A percentile compares a stretch with the other conserved stretches of the same genome.
Conservation (phyloP, 2,113 vertebrate species). For the Nycticorax nycticorax region DNA sequence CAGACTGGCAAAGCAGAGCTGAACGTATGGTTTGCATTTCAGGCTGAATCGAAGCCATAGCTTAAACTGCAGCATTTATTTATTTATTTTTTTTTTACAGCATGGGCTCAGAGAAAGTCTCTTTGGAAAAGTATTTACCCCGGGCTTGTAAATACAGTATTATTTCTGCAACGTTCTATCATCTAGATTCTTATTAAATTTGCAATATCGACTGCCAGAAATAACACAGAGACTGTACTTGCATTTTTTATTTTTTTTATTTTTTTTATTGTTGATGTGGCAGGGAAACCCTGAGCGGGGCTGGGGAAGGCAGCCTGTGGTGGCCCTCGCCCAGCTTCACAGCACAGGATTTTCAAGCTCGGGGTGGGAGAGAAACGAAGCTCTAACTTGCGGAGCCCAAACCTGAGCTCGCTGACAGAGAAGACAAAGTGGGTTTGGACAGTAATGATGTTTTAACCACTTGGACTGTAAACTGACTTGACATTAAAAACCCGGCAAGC, state of each 20-base stretch:
- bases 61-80: background rate
- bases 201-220: background rate
- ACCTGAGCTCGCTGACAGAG: background rate
- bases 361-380: background rate
- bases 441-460: background rate
- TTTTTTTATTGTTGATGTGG: constrained; percentile 23
- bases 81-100: background rate
- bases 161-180: background rate
- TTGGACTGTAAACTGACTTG: background rate
- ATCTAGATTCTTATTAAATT: background rate
- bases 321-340: background rate
- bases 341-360: background rate
- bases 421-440: background rate
- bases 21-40: constrained; percentile 35
- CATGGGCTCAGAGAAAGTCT: background rate
- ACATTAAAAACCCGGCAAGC: background rate
- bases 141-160: background rate
- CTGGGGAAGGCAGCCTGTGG: background rate
- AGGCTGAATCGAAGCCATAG: background rate
- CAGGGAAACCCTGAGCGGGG: background rate
- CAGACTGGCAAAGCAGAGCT: background rate
- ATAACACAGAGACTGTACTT: background rate
- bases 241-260: background rate
- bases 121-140: background rate
- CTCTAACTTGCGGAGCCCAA: background rate